Conservation (phyloP, 2,888 invertebrate genomes). For the Apomyelois bistriatella region DNA sequence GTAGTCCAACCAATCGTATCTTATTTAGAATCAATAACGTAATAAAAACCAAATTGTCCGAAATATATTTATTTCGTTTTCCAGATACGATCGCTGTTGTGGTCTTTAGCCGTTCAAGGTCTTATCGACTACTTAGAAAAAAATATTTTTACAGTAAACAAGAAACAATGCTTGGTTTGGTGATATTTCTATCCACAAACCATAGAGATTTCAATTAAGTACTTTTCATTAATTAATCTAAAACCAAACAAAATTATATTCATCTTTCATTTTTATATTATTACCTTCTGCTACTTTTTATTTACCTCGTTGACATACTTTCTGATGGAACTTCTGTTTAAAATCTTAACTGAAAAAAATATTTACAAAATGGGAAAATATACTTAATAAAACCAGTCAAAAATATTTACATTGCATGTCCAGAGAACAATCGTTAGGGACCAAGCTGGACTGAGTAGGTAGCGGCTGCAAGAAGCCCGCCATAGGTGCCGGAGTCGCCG, state of each 20-base stretch:
- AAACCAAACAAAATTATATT: background rate
- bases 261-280: too few relatives aligned
- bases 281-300: too few relatives aligned
- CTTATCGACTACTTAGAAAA: background rate
- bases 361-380: too few relatives aligned
- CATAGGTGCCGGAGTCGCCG: slow-evolving; percentile 50
- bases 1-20: too few relatives aligned
- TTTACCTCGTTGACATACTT: too few relatives aligned
- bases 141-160: background rate
- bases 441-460: slow-evolving; percentile 47
- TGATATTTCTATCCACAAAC: too few relatives aligned
- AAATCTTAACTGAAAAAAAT: too few relatives aligned
- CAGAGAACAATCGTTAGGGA: slow-evolving; percentile 62
- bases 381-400: slow-evolving; percentile 11
- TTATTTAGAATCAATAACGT: background rate
- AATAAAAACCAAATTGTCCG: background rate
- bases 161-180: too few relatives aligned
- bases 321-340: too few relatives aligned
- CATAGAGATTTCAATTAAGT: background rate
- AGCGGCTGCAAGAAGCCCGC: slow-evolving; percentile 49
- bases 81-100: background rate
- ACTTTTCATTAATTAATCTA: background rate
- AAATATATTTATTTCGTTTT: background rate
- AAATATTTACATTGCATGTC: slow-evolving; percentile 73
- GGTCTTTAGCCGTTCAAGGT: slow-evolving; percentile 2